phyloP scores from a whole-genome alignment of 2,113 vertebrate genomes.

The Chionomys nivalis region DNA sequence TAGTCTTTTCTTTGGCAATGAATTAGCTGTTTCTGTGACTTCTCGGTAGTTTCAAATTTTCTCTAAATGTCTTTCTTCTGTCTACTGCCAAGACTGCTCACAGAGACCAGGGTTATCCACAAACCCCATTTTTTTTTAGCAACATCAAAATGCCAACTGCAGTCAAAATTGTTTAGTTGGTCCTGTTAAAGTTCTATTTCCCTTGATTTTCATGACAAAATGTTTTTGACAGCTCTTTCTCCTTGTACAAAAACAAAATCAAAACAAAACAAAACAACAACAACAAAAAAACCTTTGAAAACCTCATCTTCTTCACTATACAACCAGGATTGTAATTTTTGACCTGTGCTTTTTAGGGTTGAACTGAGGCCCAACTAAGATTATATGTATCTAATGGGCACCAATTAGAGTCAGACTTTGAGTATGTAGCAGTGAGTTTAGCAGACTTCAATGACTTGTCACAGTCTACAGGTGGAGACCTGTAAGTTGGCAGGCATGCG shows the following conservation, averaged over 20 bases:
- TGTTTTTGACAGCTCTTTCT: conserved; percentile 37
- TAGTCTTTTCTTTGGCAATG: conserved; percentile 31
- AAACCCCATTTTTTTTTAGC: background rate
- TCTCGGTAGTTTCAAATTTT: background rate
- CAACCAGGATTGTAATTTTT: background rate
- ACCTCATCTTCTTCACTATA: conserved; percentile 38
- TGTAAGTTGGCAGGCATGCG: background rate
- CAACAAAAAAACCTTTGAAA: background rate
- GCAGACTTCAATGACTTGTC: background rate
- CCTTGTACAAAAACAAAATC: background rate
- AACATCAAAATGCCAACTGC: background rate
- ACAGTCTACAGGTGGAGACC: background rate
- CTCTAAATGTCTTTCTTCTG: background rate
- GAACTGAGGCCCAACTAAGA: background rate
- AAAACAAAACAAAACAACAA: too few relatives aligned
- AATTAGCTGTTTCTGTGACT: conserved; percentile 19
- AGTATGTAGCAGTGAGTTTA: background rate
- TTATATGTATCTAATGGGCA: background rate
- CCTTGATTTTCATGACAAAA: background rate
- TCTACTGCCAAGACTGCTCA: background rate
- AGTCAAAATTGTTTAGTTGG: background rate
- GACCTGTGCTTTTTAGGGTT: background rate
- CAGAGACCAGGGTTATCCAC: background rate
- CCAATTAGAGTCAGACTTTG: background rate
- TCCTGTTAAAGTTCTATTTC: background rate